A percentile compares a stretch with the other conserved stretches of the same genome.
Conservation (phyloP, 2,113 vertebrate species). For the Phyllostomus hastatus region DNA sequence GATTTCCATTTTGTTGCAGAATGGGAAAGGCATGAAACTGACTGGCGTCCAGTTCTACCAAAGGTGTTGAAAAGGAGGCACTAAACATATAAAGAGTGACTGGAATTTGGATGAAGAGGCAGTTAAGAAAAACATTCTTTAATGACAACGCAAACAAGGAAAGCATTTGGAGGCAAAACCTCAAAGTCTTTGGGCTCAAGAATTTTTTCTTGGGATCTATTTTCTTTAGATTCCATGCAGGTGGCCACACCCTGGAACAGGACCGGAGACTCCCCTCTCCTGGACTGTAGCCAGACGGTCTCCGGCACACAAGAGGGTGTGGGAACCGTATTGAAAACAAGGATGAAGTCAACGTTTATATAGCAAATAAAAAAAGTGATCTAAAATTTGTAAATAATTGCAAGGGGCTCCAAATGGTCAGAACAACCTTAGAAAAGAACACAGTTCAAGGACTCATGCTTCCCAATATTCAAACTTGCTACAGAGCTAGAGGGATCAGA, state of each 20-base stretch:
- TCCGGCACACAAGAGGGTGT: neutral
- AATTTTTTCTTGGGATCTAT: neutral
- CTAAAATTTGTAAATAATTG: neutral
- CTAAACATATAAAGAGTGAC: neutral
- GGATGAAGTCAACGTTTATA: neutral
- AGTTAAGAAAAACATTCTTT: neutral
- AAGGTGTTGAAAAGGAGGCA: neutral
- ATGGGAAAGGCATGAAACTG: neutral
- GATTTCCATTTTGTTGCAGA: neutral
- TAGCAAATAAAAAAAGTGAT: neutral
- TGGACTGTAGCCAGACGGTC: neutral
- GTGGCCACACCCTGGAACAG: neutral
- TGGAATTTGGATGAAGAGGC: neutral
- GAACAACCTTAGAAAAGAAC: neutral
- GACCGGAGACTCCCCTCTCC: neutral
- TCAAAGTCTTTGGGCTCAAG: neutral
- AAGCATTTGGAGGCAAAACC: neutral
- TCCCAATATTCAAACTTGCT: neutral
- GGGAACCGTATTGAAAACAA: neutral
- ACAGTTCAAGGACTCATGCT: neutral
- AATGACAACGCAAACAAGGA: neutral
- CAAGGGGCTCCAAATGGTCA: neutral
- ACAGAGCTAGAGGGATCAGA: neutral
- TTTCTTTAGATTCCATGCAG: neutral
- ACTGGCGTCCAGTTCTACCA: neutral